Percentiles rank a stretch among this genome's conserved stretches.
phyloP scores from a whole-genome alignment of 2,797 vertebrate species.

The Acomys russatus region DNA sequence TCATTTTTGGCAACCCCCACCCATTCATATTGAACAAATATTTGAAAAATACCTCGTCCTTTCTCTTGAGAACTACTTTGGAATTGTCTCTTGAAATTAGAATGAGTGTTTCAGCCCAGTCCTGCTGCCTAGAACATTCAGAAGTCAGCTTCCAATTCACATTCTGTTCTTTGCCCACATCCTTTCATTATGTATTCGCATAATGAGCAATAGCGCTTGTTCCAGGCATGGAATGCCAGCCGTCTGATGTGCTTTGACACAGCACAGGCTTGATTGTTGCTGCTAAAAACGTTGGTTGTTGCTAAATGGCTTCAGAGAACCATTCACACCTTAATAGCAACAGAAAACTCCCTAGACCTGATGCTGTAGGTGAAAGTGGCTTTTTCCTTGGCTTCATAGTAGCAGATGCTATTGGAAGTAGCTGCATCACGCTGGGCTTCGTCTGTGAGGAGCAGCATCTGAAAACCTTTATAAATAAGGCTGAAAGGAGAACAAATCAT shows the following conservation, averaged over 20 bases:
- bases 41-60: constrained; percentile 73
- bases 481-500: constrained; percentile 47
- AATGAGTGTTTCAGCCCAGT: constrained; percentile 51
- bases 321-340: constrained; percentile 55
- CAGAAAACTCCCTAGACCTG: constrained; percentile 64
- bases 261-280: constrained; percentile 23
- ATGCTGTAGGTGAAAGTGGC: constrained; percentile 36
- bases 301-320: constrained; percentile 72
- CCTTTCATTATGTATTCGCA: constrained; percentile 49
- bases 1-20: constrained; percentile 74
- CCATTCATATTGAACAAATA: constrained; percentile 77
- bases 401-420: constrained; percentile 57
- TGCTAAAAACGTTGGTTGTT: constrained; percentile 61
- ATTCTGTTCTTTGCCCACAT: constrained; percentile 66
- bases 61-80: constrained; percentile 79
- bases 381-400: constrained; percentile 60
- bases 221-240: background rate
- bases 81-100: constrained; percentile 78
- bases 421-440: constrained; percentile 21
- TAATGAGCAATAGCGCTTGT: constrained; percentile 72
- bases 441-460: constrained; percentile 73
- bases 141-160: constrained; percentile 76
- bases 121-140: constrained; percentile 69
- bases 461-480: constrained; percentile 75
- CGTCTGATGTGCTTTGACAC: constrained; percentile 21